Base-by-base conservation (phyloP, 2,797 vertebrate genomes). In the Hippocampus kuda region DNA sequence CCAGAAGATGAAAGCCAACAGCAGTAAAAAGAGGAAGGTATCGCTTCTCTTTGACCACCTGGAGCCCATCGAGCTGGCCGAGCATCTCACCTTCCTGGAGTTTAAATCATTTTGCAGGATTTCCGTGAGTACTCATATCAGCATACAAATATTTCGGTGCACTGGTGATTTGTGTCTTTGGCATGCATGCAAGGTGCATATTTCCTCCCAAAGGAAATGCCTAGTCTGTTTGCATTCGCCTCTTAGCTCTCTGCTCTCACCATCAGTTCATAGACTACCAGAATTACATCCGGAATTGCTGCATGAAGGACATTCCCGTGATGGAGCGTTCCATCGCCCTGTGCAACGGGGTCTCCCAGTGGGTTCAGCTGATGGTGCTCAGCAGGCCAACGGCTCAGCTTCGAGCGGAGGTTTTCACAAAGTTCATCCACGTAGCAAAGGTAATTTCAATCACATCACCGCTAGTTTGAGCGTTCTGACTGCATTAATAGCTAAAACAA, bases 71-170 rank as follows among this genome's bases (percentile, higher is more conserved):
- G 96, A 99, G 79, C 89, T 99, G 86, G 95, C 95, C 0, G 96
- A 99, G 82, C 96, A 99, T 84, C 94, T 99, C 79, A 98, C 95
- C 82, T 99, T 97, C 88, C 89, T 99, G 80, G 96, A 99, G 81
- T 94, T 97, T 89, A 99, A 98, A 89, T 96, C 94, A 70, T 95
- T 97, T 66, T 88, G 96, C 77, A 94, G 95, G 83, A 98, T 99
- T 87, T 94, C 94, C 69, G 95, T 97, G 96, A 79, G 81, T 97
- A 94, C 97, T 49, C 95, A 97, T 71, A 93, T 96, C 68, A 97
- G 93, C 70, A 96, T 91, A 0, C 34, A 54, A n/a, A 11, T 42
- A 30, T n/a, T 34, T 26, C 72, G 42, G 13, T 60, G 13, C 59
- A 18, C 59, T 34, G 13, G 59, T 34, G 27, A 34, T 42, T 60